phyloP scores from a whole-genome alignment of 2,888 invertebrate species.

The Scaptomyza tumidula region DNA sequence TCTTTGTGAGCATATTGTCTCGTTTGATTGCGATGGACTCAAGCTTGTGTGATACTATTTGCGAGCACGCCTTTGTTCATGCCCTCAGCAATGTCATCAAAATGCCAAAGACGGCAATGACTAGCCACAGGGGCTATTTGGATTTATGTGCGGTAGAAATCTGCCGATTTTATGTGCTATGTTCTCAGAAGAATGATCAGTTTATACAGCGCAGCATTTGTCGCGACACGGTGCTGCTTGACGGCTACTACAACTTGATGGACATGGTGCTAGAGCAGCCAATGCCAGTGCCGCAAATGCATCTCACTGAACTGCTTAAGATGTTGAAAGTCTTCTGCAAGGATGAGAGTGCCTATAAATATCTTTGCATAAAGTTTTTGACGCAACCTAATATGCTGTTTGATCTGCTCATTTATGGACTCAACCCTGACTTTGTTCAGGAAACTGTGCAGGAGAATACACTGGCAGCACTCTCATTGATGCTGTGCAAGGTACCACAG shows the following conservation, averaged over 20 bases:
- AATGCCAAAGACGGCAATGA: conserved; percentile 21
- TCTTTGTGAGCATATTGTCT: conserved; percentile 69
- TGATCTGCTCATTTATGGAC: conserved; percentile 61
- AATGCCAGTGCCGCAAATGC: conserved; percentile 2
- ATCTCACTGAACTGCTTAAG: conserved; percentile 56
- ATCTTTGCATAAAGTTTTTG: conserved; percentile 48
- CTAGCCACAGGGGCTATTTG: conserved; percentile 22
- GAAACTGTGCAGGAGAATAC: conserved; percentile 61
- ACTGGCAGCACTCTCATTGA: conserved; percentile 58
- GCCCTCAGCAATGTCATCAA: conserved; percentile 78
- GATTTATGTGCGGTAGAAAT: conserved; percentile 76
- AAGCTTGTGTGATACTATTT: conserved; percentile 58
- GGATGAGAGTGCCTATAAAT: conserved; percentile 65
- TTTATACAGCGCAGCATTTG: conserved; percentile 76
- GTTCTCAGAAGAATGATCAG: conserved; percentile 62
- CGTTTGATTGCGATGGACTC: conserved; percentile 53
- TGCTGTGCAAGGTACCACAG: conserved; percentile 64
- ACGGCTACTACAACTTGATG: conserved; percentile 50
- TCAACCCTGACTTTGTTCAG: conserved; percentile 33
- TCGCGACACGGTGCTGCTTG: conserved; percentile 75
- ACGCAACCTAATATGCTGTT: conserved; percentile 50
- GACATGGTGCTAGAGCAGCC: conserved; percentile 35
- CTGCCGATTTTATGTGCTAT: conserved; percentile 77
- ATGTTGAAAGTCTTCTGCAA: conserved; percentile 74
- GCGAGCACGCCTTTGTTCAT: conserved; percentile 64